Evolutionary conservation across 2,113 vertebrate species (phyloP), one percentile per base, ranked within the genome.

Genomic region (Bucco capensis): DNA sequence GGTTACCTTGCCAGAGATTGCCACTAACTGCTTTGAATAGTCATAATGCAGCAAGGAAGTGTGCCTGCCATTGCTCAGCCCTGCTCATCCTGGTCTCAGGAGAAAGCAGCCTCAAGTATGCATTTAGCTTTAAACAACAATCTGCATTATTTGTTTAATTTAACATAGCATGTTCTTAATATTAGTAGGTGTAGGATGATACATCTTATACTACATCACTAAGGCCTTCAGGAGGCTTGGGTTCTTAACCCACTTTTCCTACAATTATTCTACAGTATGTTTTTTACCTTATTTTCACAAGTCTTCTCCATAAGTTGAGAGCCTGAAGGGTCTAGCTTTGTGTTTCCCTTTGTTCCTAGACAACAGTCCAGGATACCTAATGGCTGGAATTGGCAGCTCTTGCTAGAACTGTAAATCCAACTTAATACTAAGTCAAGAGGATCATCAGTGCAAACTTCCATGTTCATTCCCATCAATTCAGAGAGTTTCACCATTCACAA

Each of bases 391-490:
- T 78, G 54, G 21, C 44, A 86, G 23, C 37, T 61, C 14, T 61
- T 40, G 25, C 30, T 79, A 14, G 38, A 75, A 50, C 30, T 16
- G 24, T 62, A 83, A 90, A 87, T 80, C 38, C 27, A 79, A 79
- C 46, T 47, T 67, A 84, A 73, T 62, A 42, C 8, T 23, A 42
- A 91, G 51, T 21, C 40, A 19, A 86, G 35, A 71, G 14, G 18
- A 67, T 60, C 80, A 92, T 83, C 62, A 86, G 7, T 47, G 37
- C 51, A 80, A 74, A 80, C 23, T 62, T 86, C 47, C 60, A 46
- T 5, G 14, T 65, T 33, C 15, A 40, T 47, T 37, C n/a, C 23
- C 46, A 46, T 50, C 71, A 65, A 35, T 46, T 17, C 40, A 54
- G 49, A 37, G 27, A 44, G 9, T 62, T 85, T 62, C 50, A 62